A percentile compares a stretch with the other conserved stretches of the same genome.
Evolutionary conservation across 2,888 invertebrate genomes (phyloP).

Genomic region (Pomacea canaliculata): DNA sequence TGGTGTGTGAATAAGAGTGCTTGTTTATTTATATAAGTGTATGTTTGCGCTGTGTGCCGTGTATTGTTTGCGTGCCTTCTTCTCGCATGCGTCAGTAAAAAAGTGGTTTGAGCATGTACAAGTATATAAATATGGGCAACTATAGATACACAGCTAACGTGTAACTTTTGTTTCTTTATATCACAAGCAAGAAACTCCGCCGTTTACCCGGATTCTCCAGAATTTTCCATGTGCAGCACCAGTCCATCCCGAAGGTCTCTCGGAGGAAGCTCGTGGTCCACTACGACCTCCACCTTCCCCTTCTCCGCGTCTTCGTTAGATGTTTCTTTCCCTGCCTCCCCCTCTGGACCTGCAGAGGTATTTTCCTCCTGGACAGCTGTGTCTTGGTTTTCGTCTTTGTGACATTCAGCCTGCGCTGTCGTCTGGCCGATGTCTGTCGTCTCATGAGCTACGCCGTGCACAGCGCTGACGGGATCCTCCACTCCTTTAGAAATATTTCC

Average conservation of each 20-base stretch:
- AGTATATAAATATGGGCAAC: too few species aligned
- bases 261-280: neutral
- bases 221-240: slow-evolving; percentile 3
- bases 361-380: neutral
- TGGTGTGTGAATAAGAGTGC: too few species aligned
- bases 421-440: neutral
- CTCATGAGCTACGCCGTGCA: neutral
- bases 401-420: neutral
- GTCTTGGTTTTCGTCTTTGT: neutral
- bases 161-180: too few species aligned
- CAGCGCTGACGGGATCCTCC: neutral
- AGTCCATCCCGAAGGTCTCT: neutral
- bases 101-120: too few species aligned
- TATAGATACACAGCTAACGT: too few species aligned
- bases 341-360: neutral
- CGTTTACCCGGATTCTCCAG: too few species aligned
- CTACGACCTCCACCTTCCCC: slow-evolving; percentile 7
- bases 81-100: too few species aligned
- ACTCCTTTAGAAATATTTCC: neutral
- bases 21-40: too few species aligned
- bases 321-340: neutral
- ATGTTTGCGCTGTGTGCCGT: too few species aligned
- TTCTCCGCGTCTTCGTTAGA: neutral
- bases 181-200: too few species aligned
- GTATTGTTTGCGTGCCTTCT: too few species aligned